These are phyloP conservation scores for Andrena minutula DNA, from an alignment of 2,888 invertebrate genomes.

Conservation along the genomic window DNA sequence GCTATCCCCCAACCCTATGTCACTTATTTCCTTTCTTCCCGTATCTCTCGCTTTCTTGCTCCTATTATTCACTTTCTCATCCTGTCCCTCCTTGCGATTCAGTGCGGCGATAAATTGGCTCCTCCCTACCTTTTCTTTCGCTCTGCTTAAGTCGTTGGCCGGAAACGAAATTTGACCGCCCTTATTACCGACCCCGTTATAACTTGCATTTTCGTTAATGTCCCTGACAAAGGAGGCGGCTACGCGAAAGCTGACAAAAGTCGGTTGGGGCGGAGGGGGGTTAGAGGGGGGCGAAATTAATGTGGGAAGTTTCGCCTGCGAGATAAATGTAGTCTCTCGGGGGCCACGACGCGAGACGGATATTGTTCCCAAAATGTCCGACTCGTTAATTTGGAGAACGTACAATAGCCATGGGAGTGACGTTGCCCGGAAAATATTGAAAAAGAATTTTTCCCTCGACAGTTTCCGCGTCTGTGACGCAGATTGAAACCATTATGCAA, in stretches of 20 bases:
- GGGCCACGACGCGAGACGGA: conserved; percentile 22
- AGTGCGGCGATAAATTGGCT: conserved; percentile 66
- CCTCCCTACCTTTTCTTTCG: conserved; percentile 35
- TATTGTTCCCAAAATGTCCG: conserved; percentile 29
- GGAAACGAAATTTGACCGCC: conserved; percentile 56
- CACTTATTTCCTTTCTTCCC: conserved; percentile 12
- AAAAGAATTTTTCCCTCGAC: neutral
- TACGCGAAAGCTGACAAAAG: conserved; percentile 39
- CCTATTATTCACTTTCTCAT: conserved; percentile 44
- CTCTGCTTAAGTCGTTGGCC: conserved; percentile 42
- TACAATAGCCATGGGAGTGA: neutral
- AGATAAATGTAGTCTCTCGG: conserved; percentile 41
- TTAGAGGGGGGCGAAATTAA: conserved; percentile 49
- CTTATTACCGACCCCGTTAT: conserved; percentile 68
- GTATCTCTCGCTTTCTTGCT: conserved; percentile 34
- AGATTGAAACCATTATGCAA: neutral
- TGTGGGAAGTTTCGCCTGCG: conserved; percentile 42
- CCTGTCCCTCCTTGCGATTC: conserved; percentile 35
- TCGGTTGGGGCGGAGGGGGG: neutral
- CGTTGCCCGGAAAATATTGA: conserved; percentile 4
- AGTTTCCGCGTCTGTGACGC: neutral
- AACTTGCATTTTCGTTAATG: conserved; percentile 71
- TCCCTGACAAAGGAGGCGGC: conserved; percentile 42
- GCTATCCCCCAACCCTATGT: conserved; percentile 4
- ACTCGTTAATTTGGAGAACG: conserved; percentile 28